Percentiles rank a stretch among this genome's conserved stretches.
These are phyloP conservation scores for Xiphias gladius DNA, from an alignment of 2,113 vertebrate genomes.

Conservation along the genomic window DNA sequence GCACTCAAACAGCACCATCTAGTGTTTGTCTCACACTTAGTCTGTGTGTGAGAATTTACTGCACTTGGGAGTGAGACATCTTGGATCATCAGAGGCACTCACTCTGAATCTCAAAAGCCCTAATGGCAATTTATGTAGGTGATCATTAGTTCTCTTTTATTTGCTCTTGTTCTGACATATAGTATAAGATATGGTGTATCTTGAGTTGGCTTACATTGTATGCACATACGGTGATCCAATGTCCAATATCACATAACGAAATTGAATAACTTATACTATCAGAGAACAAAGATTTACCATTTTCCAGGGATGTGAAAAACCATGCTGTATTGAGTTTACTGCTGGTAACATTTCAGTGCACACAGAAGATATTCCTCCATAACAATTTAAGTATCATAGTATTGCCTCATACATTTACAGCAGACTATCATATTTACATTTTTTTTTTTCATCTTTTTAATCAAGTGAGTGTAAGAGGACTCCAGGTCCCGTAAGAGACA, in stretches of 20 bases:
- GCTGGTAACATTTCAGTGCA: neutral
- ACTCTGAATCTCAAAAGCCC: neutral
- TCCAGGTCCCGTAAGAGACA: neutral
- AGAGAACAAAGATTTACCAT: neutral
- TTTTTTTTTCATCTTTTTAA: neutral
- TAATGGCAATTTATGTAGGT: neutral
- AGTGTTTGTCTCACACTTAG: constrained; percentile 38
- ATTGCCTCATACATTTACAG: neutral
- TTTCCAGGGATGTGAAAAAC: no score
- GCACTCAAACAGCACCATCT: constrained; percentile 66
- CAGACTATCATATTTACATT: neutral
- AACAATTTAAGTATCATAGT: neutral
- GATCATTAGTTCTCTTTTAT: neutral
- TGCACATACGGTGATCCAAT: neutral
- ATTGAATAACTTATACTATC: neutral
- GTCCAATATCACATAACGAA: neutral
- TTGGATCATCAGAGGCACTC: neutral
- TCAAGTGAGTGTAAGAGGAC: neutral
- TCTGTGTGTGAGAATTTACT: neutral
- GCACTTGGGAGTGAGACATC: neutral
- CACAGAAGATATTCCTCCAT: neutral
- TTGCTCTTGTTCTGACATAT: no score
- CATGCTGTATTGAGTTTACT: no score
- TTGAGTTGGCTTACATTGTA: neutral
- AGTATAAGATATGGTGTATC: neutral